Percentiles rank a stretch among this genome's conserved stretches.
phyloP scores from a whole-genome alignment of 2,797 vertebrate species.

The Loris lydekkerianus region DNA sequence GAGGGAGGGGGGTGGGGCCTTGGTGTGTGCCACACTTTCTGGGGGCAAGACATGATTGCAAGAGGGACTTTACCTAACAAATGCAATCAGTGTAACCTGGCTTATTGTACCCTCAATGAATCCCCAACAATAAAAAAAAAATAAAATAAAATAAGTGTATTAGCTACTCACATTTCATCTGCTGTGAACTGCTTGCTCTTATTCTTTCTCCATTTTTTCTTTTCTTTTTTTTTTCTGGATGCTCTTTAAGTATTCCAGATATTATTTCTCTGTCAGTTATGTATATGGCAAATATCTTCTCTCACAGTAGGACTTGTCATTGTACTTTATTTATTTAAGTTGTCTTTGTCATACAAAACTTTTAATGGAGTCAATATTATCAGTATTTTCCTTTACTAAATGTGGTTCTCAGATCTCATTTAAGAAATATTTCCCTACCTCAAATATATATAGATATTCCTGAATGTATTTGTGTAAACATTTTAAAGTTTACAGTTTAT shows the following conservation, averaged over 20 bases:
- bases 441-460: not conserved
- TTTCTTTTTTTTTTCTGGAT: not conserved
- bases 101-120: no score
- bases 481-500: slow-evolving; percentile 12
- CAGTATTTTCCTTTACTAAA: not conserved
- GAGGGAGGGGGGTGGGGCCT: no score
- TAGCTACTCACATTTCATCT: not conserved
- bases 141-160: not conserved
- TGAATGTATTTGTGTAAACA: not conserved
- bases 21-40: no score
- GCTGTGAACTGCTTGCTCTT: not conserved
- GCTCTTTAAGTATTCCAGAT: not conserved
- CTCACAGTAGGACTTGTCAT: not conserved
- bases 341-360: not conserved
- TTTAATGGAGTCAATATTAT: not conserved
- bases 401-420: not conserved
- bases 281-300: not conserved
- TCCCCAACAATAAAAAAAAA: no score
- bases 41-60: no score
- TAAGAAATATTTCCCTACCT: not conserved
- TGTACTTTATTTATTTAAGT: not conserved
- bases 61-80: no score
- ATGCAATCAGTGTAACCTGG: no score
- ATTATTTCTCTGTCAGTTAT: not conserved
- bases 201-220: not conserved